phyloP scores from a whole-genome alignment of 1,140 invertebrate species.

The Doryteuthis pealeii region DNA sequence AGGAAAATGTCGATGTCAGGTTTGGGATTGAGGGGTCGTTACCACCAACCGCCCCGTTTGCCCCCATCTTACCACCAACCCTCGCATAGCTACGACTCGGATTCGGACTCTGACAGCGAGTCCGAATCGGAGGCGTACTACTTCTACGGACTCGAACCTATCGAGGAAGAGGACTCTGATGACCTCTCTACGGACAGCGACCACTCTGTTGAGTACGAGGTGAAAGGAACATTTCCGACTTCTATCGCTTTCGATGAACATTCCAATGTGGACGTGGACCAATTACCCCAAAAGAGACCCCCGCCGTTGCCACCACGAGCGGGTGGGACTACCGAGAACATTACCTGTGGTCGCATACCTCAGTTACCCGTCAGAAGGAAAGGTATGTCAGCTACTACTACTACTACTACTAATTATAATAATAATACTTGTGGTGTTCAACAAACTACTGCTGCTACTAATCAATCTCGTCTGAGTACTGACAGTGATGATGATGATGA shows the following conservation, averaged over 20 bases:
- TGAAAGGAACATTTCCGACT: neutral
- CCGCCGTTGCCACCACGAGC: too few relatives aligned
- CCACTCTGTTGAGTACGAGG: neutral
- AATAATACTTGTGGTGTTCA: too few relatives aligned
- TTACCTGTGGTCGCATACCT: too few relatives aligned
- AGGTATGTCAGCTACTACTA: too few relatives aligned
- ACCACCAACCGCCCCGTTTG: neutral
- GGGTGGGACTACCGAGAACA: too few relatives aligned
- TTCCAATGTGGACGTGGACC: neutral
- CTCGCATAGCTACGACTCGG: conserved; percentile 20
- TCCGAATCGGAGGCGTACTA: conserved; percentile 26
- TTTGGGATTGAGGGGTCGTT: conserved; percentile 26
- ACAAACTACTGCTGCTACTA: too few relatives aligned
- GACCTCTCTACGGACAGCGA: conserved; percentile 21
- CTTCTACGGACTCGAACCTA: conserved; percentile 40
- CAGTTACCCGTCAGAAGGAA: too few relatives aligned
- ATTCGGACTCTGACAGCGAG: conserved; percentile 25
- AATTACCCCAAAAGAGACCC: neutral
- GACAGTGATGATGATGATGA: too few relatives aligned
- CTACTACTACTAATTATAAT: too few relatives aligned
- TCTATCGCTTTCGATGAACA: conserved; percentile 8
- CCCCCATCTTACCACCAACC: neutral
- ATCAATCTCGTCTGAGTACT: too few relatives aligned
- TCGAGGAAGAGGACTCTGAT: conserved; percentile 50
- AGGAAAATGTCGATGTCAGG: conserved; percentile 20